phyloP scores from a whole-genome alignment of 2,113 vertebrate species.

The Brachionichthys hirsutus region DNA sequence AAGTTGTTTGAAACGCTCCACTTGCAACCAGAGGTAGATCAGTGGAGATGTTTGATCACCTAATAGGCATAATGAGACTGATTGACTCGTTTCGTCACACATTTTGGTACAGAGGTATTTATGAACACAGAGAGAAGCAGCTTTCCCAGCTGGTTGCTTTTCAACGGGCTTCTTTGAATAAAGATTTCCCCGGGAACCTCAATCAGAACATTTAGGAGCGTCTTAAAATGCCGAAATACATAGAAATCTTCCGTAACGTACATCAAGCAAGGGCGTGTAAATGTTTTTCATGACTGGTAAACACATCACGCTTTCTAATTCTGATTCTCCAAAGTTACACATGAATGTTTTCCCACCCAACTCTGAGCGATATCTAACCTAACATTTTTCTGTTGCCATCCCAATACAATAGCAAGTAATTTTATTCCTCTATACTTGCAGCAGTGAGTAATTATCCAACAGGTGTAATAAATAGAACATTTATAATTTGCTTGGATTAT shows the following conservation, averaged over 20 bases:
- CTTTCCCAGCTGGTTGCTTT: conserved; percentile 57
- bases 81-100: conserved; percentile 59
- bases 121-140: conserved; percentile 46
- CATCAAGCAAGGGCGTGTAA: too few species aligned
- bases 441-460: too few species aligned
- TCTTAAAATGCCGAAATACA: conserved; percentile 39
- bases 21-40: conserved; percentile 60
- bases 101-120: conserved; percentile 46
- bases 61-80: conserved; percentile 65
- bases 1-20: conserved; percentile 57
- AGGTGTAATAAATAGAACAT: too few species aligned
- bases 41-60: conserved; percentile 61
- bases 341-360: background rate
- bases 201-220: conserved; percentile 59
- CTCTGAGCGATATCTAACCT: too few species aligned
- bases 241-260: background rate
- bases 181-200: conserved; percentile 50
- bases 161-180: conserved; percentile 63
- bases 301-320: background rate
- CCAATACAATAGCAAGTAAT: too few species aligned
- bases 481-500: too few species aligned
- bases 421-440: too few species aligned
- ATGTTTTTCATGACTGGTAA: conserved; percentile 1
- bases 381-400: too few species aligned
- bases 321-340: background rate